Percentiles rank a stretch among this genome's conserved stretches.
Evolutionary conservation across 2,113 vertebrate genomes (phyloP).

Genomic region (Grammomys surdaster): DNA sequence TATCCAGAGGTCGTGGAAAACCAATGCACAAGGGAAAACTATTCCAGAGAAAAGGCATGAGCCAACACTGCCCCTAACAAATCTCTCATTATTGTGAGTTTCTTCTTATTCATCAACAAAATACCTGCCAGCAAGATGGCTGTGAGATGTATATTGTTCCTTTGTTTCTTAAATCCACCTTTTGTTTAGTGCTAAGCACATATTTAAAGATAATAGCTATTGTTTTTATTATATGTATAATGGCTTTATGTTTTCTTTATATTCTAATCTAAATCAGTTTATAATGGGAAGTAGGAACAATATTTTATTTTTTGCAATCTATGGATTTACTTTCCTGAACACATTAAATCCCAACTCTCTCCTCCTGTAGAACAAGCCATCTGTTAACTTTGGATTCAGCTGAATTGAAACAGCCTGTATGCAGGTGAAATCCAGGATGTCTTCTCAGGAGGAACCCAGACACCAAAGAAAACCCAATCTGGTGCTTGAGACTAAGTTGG

Average conservation of each 20-base stretch:
- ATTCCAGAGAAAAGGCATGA: constrained; percentile 24
- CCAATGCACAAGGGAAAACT: neutral
- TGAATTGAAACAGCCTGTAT: constrained; percentile 69
- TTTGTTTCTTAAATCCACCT: neutral
- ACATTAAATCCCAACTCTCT: constrained; percentile 53
- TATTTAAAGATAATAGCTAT: constrained; percentile 49
- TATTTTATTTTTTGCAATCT: constrained; percentile 43
- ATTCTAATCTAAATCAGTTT: constrained; percentile 43
- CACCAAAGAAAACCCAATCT: constrained; percentile 77
- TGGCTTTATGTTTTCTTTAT: constrained; percentile 51
- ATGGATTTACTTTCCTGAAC: constrained; percentile 49
- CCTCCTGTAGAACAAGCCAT: constrained; percentile 68
- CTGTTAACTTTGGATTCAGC: constrained; percentile 71
- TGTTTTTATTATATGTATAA: constrained; percentile 21
- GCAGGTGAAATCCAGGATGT: constrained; percentile 75
- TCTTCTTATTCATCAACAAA: constrained; percentile 30
- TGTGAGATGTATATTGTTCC: neutral
- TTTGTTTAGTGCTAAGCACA: neutral
- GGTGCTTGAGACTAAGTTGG: constrained; percentile 68
- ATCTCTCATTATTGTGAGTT: constrained; percentile 27
- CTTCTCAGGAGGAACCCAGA: constrained; percentile 74
- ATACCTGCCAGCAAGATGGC: neutral
- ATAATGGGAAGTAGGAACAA: neutral
- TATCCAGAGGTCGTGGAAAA: constrained; percentile 44
- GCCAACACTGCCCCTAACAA: neutral